phyloP scores from a whole-genome alignment of 35 echinoderm and acorn worm species.

The Apostichopus parvimensis region DNA sequence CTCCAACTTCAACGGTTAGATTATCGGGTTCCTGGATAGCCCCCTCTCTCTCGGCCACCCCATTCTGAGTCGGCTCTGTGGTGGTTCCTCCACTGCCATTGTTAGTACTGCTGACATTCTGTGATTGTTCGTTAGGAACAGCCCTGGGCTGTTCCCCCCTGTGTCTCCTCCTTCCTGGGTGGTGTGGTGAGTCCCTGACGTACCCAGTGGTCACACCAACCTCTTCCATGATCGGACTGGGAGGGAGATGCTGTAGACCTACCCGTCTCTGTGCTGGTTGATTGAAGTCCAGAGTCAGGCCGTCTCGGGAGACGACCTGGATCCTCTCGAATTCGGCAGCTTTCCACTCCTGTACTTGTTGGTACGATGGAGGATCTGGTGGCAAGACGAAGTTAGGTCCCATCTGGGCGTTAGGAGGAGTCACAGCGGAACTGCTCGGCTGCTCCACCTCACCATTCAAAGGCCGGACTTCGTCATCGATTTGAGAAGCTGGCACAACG shows the following conservation, averaged over 20 bases:
- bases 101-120: conserved; percentile 13
- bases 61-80: conserved; percentile 5
- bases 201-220: conserved; percentile 34
- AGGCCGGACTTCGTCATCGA: conserved; percentile 42
- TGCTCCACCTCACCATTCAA: neutral
- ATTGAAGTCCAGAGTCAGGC: conserved; percentile 78
- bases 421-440: conserved; percentile 5
- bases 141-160: neutral
- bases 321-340: conserved; percentile 35
- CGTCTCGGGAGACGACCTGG: conserved; percentile 47
- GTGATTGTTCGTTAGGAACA: neutral
- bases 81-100: conserved; percentile 15
- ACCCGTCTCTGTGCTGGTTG: conserved; percentile 55
- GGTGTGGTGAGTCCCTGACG: conserved; percentile 30
- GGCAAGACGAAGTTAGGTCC: conserved; percentile 49
- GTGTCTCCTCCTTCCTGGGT: neutral
- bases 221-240: conserved; percentile 70
- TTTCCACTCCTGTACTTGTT: conserved; percentile 73
- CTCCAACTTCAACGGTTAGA: conserved; percentile 25
- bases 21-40: conserved; percentile 15
- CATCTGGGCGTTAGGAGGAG: conserved; percentile 44
- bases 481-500: conserved; percentile 34
- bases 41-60: conserved; percentile 43
- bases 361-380: conserved; percentile 73
- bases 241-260: conserved; percentile 59